These are phyloP conservation scores for Melanophora roralis DNA, from an alignment of 2,888 invertebrate genomes.

Conservation along the genomic window DNA sequence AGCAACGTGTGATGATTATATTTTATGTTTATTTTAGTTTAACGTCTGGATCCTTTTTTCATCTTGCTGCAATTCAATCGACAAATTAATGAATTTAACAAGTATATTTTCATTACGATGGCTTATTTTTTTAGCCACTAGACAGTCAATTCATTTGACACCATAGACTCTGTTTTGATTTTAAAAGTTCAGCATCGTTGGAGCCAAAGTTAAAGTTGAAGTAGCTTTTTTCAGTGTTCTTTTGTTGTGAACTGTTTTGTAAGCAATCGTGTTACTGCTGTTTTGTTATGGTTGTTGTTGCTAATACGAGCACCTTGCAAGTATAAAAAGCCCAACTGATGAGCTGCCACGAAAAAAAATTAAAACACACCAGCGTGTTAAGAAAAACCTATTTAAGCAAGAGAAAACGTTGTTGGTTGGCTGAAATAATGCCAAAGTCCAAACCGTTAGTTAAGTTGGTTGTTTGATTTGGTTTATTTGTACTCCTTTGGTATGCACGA, in stretches of 20 bases:
- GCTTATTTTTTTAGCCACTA: conserved; percentile 42
- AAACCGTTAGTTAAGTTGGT: conserved; percentile 49
- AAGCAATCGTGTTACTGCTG: conserved; percentile 56
- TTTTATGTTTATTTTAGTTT: conserved; percentile 68
- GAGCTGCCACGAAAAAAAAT: conserved; percentile 16
- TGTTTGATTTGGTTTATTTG: too few species aligned
- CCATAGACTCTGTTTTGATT: conserved; percentile 40
- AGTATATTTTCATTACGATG: conserved; percentile 67
- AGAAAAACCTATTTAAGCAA: conserved; percentile 6
- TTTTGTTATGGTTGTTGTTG: conserved; percentile 50
- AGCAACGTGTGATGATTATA: conserved; percentile 69
- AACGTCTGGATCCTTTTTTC: background rate
- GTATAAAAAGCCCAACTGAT: background rate
- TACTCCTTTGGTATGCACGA: background rate
- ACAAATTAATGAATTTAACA: conserved; percentile 70
- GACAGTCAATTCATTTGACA: conserved; percentile 31
- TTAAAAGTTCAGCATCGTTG: conserved; percentile 36
- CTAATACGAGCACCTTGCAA: conserved; percentile 30
- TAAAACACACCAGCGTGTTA: conserved; percentile 15
- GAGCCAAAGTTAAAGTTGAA: conserved; percentile 12
- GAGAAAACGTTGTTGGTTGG: conserved; percentile 5
- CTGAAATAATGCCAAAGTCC: conserved; percentile 6
- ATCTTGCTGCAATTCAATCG: conserved; percentile 59
- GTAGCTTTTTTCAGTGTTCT: conserved; percentile 57
- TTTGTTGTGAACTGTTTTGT: conserved; percentile 62